These are phyloP conservation scores for Distichodus sexfasciatus DNA, from an alignment of 2,797 vertebrate genomes.

Conservation along the genomic window DNA sequence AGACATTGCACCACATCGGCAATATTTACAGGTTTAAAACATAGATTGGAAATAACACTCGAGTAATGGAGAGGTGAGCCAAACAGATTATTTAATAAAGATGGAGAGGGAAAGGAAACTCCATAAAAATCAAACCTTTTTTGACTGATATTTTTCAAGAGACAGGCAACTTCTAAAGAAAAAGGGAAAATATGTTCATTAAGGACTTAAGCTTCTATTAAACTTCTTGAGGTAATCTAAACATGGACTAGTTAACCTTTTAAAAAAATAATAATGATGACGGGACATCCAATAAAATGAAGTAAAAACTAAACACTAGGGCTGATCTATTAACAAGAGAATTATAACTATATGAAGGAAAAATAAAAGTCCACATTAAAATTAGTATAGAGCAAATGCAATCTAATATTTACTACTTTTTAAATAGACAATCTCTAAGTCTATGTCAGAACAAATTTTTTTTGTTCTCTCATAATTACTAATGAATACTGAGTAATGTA, in stretches of 20 bases:
- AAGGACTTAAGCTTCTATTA: too few species aligned
- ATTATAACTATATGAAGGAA: too few species aligned
- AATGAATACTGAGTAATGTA: background rate
- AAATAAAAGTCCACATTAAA: too few species aligned
- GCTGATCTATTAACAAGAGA: background rate
- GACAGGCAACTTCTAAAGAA: background rate
- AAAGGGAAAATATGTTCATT: too few species aligned
- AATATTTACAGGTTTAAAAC: background rate
- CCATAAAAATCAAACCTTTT: too few species aligned
- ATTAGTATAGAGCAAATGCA: too few species aligned
- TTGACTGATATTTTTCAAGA: background rate
- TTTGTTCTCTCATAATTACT: too few species aligned
- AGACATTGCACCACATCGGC: background rate
- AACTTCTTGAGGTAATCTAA: too few species aligned
- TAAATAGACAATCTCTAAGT: too few species aligned
- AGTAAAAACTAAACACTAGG: background rate
- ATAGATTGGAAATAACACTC: background rate
- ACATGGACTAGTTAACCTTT: too few species aligned
- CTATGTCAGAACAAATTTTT: too few species aligned
- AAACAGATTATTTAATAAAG: background rate
- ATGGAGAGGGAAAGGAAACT: background rate
- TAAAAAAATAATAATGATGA: too few species aligned
- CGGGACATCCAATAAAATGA: background rate
- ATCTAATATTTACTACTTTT: background rate
- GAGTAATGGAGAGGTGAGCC: background rate